Base-by-base conservation (phyloP, 2,888 invertebrate species). In the Eurytoma adleriae region DNA sequence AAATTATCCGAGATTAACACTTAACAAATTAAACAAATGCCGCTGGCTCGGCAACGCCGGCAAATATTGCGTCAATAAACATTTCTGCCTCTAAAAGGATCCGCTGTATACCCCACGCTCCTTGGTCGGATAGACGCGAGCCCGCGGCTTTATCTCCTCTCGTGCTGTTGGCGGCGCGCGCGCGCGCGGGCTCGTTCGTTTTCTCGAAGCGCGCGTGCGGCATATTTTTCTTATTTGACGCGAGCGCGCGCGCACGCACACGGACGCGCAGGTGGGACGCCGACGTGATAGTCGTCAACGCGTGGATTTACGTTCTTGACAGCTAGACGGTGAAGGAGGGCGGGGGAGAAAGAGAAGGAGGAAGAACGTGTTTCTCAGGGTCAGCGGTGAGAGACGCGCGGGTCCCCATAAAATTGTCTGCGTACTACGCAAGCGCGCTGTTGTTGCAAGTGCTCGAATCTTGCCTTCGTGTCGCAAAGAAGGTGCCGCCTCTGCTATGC, bases 51-150 rank as follows among this genome's bases (percentile, higher is more conserved):
- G 83, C 75, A 78, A 64, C 76, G 74, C 59, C 66, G 77, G 59
- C 84, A 88, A 89, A 90, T 87, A 89, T 88, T 87, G 86, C 88
- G 85, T 88, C 85, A 85, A 89, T 88, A 89, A 88, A 89, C 89
- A 90, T 89, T 89, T 85, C 84, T 84, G 84, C 86, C 84, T 86
- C 88, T 87, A 85, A 88, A 88, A 88, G 87, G 84, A 86, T 84
- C 86, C 86, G 84, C 84, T 86, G 78, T 82, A 52, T n/a, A n/a
- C n/a, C n/a, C 52, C 61, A 72, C 50, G 81, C 72, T 69, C 40
- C 66, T 20, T 64, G 62, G n/a, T 27, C 12, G 76, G 78, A 82
- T 80, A 78, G 20, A 12, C 24, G 18, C n/a, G 30, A 52, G 5
- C 62, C 27, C 27, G 54, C 64, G 48, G 20, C 13, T 54, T 68